Percentiles rank a stretch among this genome's conserved stretches.
phyloP scores from a whole-genome alignment of 2,113 vertebrate genomes.

The Aleadryas rufinucha region DNA sequence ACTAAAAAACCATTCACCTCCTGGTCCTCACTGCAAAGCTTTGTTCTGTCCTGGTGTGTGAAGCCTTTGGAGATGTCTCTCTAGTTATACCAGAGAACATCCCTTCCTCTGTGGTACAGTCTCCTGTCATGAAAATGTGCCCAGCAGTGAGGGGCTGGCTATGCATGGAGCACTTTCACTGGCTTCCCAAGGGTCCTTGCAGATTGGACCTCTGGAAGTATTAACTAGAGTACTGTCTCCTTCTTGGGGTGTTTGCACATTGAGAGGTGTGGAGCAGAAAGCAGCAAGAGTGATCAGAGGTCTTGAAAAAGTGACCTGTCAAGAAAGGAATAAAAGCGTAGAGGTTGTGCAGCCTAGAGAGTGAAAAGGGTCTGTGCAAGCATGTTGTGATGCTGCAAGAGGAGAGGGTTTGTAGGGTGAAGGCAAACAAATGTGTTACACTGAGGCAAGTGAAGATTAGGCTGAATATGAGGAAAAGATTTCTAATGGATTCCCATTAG shows the following conservation, averaged over 20 bases:
- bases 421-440: background rate
- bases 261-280: background rate
- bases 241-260: background rate
- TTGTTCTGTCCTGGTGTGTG: background rate
- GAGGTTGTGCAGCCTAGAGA: background rate
- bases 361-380: background rate
- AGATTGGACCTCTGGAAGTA: background rate
- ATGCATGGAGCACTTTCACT: background rate
- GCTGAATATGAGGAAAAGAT: background rate
- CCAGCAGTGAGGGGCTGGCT: background rate
- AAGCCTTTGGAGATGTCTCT: background rate
- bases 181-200: background rate
- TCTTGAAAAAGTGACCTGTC: background rate
- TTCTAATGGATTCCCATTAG: background rate
- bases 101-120: background rate
- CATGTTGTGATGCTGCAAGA: background rate
- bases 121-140: background rate
- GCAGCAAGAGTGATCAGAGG: background rate
- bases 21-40: background rate
- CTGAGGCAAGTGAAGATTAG: background rate
- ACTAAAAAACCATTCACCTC: background rate
- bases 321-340: background rate
- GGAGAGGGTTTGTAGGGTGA: accelerated
- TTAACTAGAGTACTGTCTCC: background rate
- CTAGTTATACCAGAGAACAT: background rate